Conservation (phyloP, 2,797 vertebrate species). For the Notoglanidium macrostoma region DNA sequence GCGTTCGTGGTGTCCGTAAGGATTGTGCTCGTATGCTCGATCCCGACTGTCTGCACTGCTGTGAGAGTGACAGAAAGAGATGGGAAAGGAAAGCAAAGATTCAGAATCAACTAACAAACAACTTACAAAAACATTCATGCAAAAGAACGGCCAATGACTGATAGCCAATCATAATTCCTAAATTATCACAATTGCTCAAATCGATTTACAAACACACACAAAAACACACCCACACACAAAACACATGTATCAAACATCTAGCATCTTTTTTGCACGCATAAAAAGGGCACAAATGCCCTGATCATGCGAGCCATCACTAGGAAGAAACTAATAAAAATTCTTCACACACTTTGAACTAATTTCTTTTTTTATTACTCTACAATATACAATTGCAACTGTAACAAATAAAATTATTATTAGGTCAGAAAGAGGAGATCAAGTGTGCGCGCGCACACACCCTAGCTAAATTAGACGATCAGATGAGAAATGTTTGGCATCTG, state of each 20-base stretch:
- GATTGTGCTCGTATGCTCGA: slow-evolving; percentile 98
- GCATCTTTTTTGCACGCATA: no score
- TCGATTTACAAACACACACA: not conserved
- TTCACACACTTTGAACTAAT: not conserved
- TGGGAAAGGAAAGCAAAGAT: slow-evolving; percentile 17
- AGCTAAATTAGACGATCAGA: no score
- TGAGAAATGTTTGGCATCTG: not conserved
- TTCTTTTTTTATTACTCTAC: not conserved
- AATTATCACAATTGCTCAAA: not conserved
- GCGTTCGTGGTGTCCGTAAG: slow-evolving; percentile 98
- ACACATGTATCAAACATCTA: not conserved
- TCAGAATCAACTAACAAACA: slow-evolving; percentile 21
- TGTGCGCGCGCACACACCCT: not conserved
- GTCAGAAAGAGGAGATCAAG: not conserved
- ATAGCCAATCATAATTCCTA: not conserved
- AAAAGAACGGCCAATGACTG: not conserved
- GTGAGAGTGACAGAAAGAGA: slow-evolving; percentile 63
- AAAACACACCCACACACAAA: not conserved
- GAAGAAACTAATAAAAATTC: not conserved
- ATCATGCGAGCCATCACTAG: not conserved
- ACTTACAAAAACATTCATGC: not conserved
- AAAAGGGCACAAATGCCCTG: not conserved
- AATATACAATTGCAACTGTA: not conserved
- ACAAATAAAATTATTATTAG: no score
- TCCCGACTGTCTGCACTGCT: slow-evolving; percentile 98